These are phyloP conservation scores for Drosophila mauritiana DNA, from an alignment of 1,140 invertebrate genomes.

Conservation along the genomic window DNA sequence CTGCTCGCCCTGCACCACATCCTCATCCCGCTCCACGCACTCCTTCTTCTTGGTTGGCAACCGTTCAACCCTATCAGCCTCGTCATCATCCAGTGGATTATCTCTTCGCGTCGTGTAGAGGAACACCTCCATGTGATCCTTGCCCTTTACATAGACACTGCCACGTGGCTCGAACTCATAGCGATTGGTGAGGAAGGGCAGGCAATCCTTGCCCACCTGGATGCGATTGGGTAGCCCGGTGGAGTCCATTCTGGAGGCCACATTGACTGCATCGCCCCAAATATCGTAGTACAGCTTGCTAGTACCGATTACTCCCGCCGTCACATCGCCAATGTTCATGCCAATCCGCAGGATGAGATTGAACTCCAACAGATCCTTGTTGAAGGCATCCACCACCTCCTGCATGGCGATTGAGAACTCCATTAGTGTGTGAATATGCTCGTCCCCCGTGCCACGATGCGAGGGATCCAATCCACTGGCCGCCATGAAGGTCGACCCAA, in stretches of 20 bases:
- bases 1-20: not conserved
- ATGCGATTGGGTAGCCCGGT: slow-evolving; percentile 94
- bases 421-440: slow-evolving; percentile 94
- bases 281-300: slow-evolving; percentile 98
- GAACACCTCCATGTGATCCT: slow-evolving; percentile 96
- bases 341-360: slow-evolving; percentile 96
- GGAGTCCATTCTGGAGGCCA: slow-evolving; percentile 98
- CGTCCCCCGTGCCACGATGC: slow-evolving; percentile 88
- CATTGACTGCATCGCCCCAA: slow-evolving; percentile 99
- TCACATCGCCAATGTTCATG: slow-evolving; percentile 94
- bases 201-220: slow-evolving; percentile 92
- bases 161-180: slow-evolving; percentile 94
- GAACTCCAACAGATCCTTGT: slow-evolving; percentile 94
- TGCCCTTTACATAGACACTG: slow-evolving; percentile 96
- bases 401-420: slow-evolving; percentile 96
- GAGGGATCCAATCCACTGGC: slow-evolving; percentile 96
- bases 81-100: slow-evolving; percentile 8
- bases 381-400: slow-evolving; percentile 94
- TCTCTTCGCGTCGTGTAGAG: slow-evolving; percentile 84
- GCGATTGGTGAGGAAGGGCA: slow-evolving; percentile 87
- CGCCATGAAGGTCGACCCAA: slow-evolving; percentile 98
- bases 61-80: not conserved
- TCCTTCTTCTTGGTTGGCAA: not conserved
- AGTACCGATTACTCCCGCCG: slow-evolving; percentile 97
- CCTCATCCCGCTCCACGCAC: slow-evolving; percentile 1